Percentiles rank a stretch among this genome's conserved stretches.
phyloP scores from a whole-genome alignment of 2,113 vertebrate genomes.

The Bucco capensis region DNA sequence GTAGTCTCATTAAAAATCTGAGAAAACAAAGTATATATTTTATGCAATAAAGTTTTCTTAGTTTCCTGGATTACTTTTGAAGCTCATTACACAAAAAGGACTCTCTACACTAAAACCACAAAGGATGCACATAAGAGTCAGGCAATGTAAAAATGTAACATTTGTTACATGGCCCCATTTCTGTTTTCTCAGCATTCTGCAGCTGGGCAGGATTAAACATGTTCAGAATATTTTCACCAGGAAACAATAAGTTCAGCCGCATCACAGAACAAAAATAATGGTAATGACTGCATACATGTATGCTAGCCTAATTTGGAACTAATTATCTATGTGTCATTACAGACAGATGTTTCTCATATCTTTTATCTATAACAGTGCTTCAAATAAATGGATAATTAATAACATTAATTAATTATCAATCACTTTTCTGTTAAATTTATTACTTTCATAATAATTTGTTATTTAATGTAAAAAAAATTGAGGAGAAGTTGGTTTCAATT shows the following conservation, averaged over 20 bases:
- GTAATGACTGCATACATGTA: neutral
- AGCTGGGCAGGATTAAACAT: neutral
- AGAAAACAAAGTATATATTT: neutral
- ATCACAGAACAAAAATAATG: neutral
- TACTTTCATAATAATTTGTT: neutral
- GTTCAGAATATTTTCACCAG: neutral
- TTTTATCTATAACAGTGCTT: neutral
- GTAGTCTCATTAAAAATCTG: neutral
- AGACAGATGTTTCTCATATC: neutral
- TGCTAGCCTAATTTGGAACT: neutral
- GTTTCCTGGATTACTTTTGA: neutral
- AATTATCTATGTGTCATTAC: neutral
- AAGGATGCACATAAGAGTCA: neutral
- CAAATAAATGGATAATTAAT: neutral
- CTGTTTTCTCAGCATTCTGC: neutral
- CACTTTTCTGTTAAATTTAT: neutral
- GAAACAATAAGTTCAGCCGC: rapidly evolving
- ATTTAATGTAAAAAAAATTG: neutral
- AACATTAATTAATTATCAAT: neutral
- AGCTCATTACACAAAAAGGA: neutral
- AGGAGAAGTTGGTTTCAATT: neutral
- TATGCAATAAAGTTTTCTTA: neutral
- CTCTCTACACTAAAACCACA: neutral
- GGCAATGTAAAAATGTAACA: neutral
- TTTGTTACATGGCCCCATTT: rapidly evolving